Conservation (phyloP, 2,888 invertebrate species). For the Drosophila vallismaia region DNA sequence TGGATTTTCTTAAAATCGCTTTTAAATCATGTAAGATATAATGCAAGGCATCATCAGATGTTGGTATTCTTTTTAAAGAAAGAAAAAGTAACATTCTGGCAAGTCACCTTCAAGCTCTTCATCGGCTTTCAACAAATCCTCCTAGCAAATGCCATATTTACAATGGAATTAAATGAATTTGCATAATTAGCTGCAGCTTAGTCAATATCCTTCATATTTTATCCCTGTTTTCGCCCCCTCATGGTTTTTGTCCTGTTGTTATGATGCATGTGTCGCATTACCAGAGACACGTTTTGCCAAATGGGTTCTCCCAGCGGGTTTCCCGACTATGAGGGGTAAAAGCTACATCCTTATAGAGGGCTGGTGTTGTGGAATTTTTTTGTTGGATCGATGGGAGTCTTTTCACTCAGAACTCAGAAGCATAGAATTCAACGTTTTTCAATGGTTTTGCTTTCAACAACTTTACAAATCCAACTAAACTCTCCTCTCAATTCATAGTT, state of each 20-base stretch:
- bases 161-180: constrained; percentile 67
- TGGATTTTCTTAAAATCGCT: neutral
- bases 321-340: neutral
- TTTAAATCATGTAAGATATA: neutral
- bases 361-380: neutral
- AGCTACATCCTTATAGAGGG: neutral
- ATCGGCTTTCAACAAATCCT: constrained; percentile 41
- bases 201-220: constrained; percentile 9
- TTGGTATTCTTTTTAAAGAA: neutral
- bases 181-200: constrained; percentile 66
- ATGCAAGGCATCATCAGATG: too few species aligned
- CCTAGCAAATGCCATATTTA: constrained; percentile 53
- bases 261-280: constrained; percentile 70
- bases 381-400: too few species aligned
- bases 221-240: constrained; percentile 1
- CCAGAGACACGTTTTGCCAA: constrained; percentile 48
- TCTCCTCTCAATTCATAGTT: constrained; percentile 15
- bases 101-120: constrained; percentile 20
- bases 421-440: too few species aligned
- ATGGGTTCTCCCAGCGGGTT: constrained; percentile 49
- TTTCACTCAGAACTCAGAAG: too few species aligned
- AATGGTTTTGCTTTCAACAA: neutral
- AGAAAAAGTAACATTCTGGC: constrained; percentile 14
- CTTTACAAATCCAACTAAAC: constrained; percentile 9
- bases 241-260: constrained; percentile 20